Percentiles rank a stretch among this genome's conserved stretches.
Evolutionary conservation across 2,113 vertebrate species (phyloP).

Genomic region (Hippocampus guttulatus): DNA sequence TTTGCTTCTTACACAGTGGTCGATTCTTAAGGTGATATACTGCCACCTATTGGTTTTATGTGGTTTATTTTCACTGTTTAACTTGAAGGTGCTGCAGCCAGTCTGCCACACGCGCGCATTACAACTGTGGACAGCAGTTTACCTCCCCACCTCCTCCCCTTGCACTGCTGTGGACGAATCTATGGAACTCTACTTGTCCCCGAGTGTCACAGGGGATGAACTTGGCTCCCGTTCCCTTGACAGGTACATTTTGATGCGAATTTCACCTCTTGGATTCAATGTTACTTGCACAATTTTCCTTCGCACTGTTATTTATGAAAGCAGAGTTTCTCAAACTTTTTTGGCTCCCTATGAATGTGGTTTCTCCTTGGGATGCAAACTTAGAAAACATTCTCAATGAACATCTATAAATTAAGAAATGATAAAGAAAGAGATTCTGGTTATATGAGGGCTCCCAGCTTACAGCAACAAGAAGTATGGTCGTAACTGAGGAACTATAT

Average conservation of each 20-base stretch:
- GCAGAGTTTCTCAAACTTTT: too few relatives aligned
- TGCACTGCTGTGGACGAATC: constrained; percentile 90
- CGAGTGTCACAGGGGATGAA: constrained; percentile 81
- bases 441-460: too few relatives aligned
- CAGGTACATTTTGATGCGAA: constrained; percentile 69
- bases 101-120: constrained; percentile 95
- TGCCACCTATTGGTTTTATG: neutral
- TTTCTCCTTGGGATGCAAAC: too few relatives aligned
- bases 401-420: too few relatives aligned
- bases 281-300: neutral
- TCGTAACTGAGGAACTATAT: too few relatives aligned
- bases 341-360: too few relatives aligned
- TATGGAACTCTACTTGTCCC: constrained; percentile 86
- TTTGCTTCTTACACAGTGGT: neutral
- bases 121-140: constrained; percentile 95
- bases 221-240: constrained; percentile 86
- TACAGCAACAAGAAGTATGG: too few relatives aligned
- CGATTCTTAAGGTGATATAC: neutral
- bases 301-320: neutral
- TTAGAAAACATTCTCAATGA: too few relatives aligned
- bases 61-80: neutral
- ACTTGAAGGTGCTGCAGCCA: constrained; percentile 87
- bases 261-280: neutral
- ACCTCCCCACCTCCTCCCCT: constrained; percentile 89
- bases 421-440: too few relatives aligned